phyloP scores from a whole-genome alignment of 2,888 invertebrate species.

The Tenthredo scrophulariae region DNA sequence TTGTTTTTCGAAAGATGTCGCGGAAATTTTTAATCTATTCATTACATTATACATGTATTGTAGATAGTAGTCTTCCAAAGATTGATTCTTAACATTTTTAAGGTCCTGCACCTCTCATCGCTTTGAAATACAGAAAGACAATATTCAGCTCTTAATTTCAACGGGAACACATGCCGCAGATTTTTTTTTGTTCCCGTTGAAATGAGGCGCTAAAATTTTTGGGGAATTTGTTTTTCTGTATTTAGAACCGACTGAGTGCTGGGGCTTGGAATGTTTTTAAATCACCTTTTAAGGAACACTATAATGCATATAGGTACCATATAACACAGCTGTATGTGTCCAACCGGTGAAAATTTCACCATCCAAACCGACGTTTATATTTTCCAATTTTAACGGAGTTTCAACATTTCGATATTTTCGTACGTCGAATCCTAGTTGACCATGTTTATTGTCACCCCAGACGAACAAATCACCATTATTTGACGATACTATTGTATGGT shows the following conservation, averaged over 20 bases:
- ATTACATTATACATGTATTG: neutral
- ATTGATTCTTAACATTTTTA: no score
- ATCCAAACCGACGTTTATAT: conserved; percentile 80
- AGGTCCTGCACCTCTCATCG: no score
- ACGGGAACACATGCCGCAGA: no score
- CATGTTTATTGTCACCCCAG: conserved; percentile 92
- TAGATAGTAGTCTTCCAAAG: no score
- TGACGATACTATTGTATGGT: conserved; percentile 85
- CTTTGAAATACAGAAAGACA: no score
- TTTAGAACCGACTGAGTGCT: no score
- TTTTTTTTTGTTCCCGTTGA: no score
- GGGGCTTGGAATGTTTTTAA: no score
- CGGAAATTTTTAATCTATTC: neutral
- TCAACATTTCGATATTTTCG: conserved; percentile 78
- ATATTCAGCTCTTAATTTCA: no score
- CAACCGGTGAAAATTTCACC: conserved; percentile 85
- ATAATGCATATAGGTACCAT: conserved; percentile 60
- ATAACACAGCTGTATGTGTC: conserved; percentile 86
- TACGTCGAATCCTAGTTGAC: conserved; percentile 85
- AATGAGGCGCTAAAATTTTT: no score
- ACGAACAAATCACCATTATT: conserved; percentile 83
- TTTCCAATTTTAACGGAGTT: conserved; percentile 79
- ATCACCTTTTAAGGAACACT: no score
- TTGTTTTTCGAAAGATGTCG: neutral
- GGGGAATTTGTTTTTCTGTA: no score